Base-by-base conservation (phyloP, 2,797 vertebrate species). In the Bradypodion ventrale region DNA sequence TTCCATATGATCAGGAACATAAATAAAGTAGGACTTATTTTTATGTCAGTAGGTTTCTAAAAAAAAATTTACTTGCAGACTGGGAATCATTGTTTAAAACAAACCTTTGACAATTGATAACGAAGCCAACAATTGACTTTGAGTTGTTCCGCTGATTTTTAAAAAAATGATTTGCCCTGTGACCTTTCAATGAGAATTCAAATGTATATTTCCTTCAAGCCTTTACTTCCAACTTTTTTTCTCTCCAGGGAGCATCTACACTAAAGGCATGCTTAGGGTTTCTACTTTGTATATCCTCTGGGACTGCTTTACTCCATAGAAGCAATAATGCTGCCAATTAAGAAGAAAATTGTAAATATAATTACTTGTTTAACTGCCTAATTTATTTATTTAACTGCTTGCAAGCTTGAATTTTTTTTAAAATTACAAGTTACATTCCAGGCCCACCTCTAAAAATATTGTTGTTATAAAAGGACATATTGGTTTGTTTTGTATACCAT, bases 291-390 rank as follows among this genome's bases (percentile, higher is more conserved):
- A 65, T 5, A 75, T 83, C 68, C 25, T 72, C 0, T 7, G 1
- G 13, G 40, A 73, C 75, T 63, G 37, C 2, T 77, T 77, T 16
- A 1, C 77, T 2, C 5, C 62, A n/a, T 35, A 1, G 72, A 72
- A 35, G 82, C 56, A 6, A 78, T 62, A 25, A 1, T 29, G 15
- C 77, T 35, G 27, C 63, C 7, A 2, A 46, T 5, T 76, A 63
- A 59, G 85, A 75, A 19, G 49, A 69, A 60, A 90, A 2, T 16
- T 81, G 84, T 74, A 78, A 59, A 82, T 52, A 56, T 15, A n/a
- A 42, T 65, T 60, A 13, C 0, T 0, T 78, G 0, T 42, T 82
- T 74, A 77, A 0, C 65, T 78, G 52, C 7, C 0, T 69, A 0
- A 80, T 78, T 16, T 2, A 1, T 52, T 85, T 32, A 63, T 68